Conservation (phyloP, 1,140 invertebrate genomes). For the Scylla paramamosain region DNA sequence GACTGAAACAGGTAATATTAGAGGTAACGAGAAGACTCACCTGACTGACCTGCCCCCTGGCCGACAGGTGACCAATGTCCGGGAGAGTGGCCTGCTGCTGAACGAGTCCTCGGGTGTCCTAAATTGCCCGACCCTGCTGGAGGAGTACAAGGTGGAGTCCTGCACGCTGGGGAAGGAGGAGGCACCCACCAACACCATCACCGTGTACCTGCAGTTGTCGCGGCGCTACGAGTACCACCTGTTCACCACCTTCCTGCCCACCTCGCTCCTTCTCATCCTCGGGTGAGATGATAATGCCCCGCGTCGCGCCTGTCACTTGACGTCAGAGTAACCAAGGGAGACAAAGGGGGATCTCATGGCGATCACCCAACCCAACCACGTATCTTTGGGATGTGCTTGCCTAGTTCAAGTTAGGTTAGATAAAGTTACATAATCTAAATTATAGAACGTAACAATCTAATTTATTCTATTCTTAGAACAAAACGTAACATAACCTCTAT, state of each 20-base stretch:
- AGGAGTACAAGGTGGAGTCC: slow-evolving; percentile 39
- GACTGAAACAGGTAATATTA: too few species aligned
- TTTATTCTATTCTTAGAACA: neutral
- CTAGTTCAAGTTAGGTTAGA: neutral
- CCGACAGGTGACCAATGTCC: slow-evolving; percentile 47
- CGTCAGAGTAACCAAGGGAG: neutral
- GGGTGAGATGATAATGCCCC: neutral
- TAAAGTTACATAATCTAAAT: neutral
- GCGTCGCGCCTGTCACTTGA: neutral
- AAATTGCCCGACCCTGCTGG: neutral
- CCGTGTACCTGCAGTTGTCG: neutral
- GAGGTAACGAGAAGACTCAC: neutral
- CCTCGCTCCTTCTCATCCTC: slow-evolving; percentile 37
- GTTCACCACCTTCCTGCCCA: slow-evolving; percentile 58
- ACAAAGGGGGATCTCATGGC: neutral
- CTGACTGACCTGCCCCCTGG: neutral
- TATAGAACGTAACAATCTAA: neutral
- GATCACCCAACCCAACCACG: neutral
- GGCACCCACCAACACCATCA: neutral
- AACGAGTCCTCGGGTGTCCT: neutral
- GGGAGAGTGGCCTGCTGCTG: neutral
- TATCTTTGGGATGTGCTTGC: neutral
- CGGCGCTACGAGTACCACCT: slow-evolving; percentile 60
- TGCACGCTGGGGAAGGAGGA: slow-evolving; percentile 21
- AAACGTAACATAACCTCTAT: neutral